phyloP scores from a whole-genome alignment of 2,113 vertebrate genomes.

The Tenrec ecaudatus region DNA sequence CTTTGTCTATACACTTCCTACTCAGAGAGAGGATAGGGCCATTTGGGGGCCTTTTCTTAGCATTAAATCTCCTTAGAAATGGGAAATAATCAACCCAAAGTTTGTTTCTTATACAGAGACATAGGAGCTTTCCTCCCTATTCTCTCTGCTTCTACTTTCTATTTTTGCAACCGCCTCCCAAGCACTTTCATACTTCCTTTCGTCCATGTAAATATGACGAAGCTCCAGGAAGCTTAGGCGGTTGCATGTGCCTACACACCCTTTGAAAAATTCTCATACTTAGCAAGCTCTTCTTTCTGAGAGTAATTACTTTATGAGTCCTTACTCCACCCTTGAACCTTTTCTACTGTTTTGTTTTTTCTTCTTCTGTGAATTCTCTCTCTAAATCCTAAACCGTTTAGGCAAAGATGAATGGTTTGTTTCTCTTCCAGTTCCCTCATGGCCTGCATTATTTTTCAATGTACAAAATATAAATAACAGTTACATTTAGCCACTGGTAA shows the following conservation, averaged over 20 bases:
- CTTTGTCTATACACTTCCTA: conserved; percentile 9
- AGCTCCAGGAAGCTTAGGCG: not conserved
- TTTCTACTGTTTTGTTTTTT: not conserved
- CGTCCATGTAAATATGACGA: not conserved
- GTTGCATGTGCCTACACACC: not conserved
- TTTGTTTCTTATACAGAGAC: not conserved
- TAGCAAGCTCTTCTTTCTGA: not conserved
- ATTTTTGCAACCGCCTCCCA: not conserved
- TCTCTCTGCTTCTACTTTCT: not conserved
- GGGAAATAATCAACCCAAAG: not conserved
- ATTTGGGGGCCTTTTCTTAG: not conserved
- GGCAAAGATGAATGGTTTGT: not conserved
- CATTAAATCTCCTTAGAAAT: conserved; percentile 6
- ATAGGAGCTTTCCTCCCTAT: not conserved
- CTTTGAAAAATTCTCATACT: not conserved
- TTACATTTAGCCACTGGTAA: not conserved
- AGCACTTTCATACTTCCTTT: not conserved
- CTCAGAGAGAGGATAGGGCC: not conserved
- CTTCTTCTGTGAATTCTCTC: not conserved
- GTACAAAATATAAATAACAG: not conserved
- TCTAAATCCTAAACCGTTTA: not conserved
- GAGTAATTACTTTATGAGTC: conserved; percentile 1
- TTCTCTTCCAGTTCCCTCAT: not conserved
- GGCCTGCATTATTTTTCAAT: conserved; percentile 4
- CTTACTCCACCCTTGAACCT: not conserved